Evolutionary conservation across 2,888 invertebrate genomes (phyloP).

Genomic region (Diogma glabrata): DNA sequence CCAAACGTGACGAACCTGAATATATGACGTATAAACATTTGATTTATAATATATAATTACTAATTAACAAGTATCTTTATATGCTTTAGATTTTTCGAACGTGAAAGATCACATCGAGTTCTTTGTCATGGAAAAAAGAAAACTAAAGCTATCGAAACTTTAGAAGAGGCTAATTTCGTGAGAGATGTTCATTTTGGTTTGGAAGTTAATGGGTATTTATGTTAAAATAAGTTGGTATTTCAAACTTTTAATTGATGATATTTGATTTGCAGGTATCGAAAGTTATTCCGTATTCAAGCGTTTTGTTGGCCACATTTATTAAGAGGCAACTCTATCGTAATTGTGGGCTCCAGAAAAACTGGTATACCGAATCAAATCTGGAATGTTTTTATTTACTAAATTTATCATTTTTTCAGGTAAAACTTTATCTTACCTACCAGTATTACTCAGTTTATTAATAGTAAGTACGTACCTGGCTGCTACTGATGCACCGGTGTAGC

Average conservation of each 20-base stretch:
- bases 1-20: too few relatives aligned
- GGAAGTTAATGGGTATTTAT: too few relatives aligned
- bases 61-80: too few relatives aligned
- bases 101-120: neutral
- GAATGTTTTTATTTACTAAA: too few relatives aligned
- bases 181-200: neutral
- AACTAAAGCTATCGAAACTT: neutral
- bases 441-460: neutral
- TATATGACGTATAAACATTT: too few relatives aligned
- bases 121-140: neutral
- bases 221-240: too few relatives aligned
- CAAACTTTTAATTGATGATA: neutral
- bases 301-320: slow-evolving; percentile 1
- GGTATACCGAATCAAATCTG: too few relatives aligned
- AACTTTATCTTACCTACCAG: neutral
- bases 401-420: too few relatives aligned
- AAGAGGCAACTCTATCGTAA: neutral
- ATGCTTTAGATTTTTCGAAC: neutral
- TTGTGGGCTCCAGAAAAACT: neutral
- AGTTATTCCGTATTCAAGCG: neutral
- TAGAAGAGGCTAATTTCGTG: neutral
- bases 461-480: slow-evolving; percentile 1
- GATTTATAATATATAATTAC: too few relatives aligned
- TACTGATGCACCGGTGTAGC: too few relatives aligned
- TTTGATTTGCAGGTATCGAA: neutral